These are phyloP conservation scores for Necrosyrtes monachus DNA, from an alignment of 2,797 vertebrate genomes.

Conservation along the genomic window DNA sequence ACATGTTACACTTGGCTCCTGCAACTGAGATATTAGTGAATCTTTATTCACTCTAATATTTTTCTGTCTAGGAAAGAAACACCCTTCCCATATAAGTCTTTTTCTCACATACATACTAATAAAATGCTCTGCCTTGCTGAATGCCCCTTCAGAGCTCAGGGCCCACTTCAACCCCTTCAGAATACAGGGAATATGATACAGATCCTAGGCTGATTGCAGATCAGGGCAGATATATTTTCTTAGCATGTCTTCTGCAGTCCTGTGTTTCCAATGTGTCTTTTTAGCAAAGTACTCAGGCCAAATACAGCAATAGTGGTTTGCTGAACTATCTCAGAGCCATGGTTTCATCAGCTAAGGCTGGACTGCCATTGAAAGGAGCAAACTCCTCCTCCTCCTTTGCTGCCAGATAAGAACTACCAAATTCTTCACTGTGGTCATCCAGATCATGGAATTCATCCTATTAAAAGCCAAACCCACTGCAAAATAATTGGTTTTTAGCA, in stretches of 20 bases:
- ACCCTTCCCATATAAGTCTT: not conserved
- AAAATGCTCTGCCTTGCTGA: not conserved
- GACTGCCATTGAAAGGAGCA: not conserved
- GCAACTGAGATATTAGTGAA: not conserved
- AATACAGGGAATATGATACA: not conserved
- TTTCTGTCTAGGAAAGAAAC: not conserved
- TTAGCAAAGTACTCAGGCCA: not conserved
- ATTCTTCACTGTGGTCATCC: not conserved
- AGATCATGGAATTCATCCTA: not conserved
- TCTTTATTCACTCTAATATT: not conserved
- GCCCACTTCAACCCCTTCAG: not conserved
- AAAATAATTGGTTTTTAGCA: not conserved
- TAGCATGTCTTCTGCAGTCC: not conserved
- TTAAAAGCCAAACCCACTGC: not conserved
- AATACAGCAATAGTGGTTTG: not conserved
- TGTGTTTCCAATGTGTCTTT: not conserved
- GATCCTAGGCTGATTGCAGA: not conserved
- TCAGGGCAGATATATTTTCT: not conserved
- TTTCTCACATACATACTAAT: not conserved
- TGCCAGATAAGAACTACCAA: not conserved
- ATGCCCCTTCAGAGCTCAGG: not conserved
- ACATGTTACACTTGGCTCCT: not conserved
- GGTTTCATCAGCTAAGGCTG: not conserved
- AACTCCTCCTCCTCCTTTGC: not conserved
- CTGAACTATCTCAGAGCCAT: not conserved